These are phyloP conservation scores for Idaea dimidiata DNA, from an alignment of 2,888 invertebrate genomes.

Conservation along the genomic window DNA sequence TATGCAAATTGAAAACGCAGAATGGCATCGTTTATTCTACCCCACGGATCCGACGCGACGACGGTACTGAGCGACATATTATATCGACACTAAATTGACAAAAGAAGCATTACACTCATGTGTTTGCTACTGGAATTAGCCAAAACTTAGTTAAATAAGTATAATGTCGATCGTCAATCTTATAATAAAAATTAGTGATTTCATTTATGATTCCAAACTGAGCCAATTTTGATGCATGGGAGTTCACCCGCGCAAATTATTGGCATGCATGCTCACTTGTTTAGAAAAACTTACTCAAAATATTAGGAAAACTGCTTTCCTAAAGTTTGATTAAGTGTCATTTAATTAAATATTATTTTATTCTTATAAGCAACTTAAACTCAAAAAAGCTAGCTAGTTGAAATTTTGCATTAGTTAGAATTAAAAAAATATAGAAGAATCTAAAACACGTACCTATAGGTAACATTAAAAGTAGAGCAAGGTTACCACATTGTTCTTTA, in stretches of 20 bases:
- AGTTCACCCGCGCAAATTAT: not conserved
- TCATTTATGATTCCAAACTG: too few species aligned
- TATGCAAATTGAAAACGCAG: conserved; percentile 80
- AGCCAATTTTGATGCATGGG: conserved; percentile 7
- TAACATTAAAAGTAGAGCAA: conserved; percentile 4
- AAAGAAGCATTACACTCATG: not conserved
- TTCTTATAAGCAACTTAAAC: too few species aligned
- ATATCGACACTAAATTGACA: conserved; percentile 43
- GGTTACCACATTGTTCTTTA: conserved; percentile 21
- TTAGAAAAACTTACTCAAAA: too few species aligned
- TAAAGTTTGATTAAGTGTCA: too few species aligned
- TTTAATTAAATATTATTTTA: too few species aligned
- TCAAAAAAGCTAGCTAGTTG: too few species aligned
- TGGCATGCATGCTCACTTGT: too few species aligned
- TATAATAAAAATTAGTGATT: too few species aligned
- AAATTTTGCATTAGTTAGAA: too few species aligned
- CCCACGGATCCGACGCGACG: conserved; percentile 45
- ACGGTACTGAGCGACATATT: conserved; percentile 56
- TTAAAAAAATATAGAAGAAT: too few species aligned
- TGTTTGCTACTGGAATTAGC: not conserved
- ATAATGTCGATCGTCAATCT: too few species aligned
- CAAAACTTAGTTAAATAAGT: conserved; percentile 20
- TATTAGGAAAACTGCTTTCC: too few species aligned
- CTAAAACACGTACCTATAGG: not conserved
- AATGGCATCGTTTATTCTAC: conserved; percentile 71